These are phyloP conservation scores for Smithornis capensis DNA, from an alignment of 2,113 vertebrate species.

Conservation along the genomic window DNA sequence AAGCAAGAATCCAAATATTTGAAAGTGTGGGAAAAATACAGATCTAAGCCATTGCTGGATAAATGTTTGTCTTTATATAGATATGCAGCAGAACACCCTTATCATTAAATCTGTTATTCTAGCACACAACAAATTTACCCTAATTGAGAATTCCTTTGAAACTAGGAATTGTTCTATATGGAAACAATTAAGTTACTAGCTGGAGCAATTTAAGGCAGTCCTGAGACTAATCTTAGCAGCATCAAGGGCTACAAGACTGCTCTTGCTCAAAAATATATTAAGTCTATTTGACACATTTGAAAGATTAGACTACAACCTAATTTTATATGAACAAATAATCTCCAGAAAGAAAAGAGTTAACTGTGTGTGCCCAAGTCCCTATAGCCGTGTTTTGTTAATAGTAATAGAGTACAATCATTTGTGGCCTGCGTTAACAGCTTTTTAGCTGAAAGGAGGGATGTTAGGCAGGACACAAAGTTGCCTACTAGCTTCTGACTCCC, in stretches of 20 bases:
- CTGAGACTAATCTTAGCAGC: background rate
- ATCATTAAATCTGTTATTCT: slow-evolving; percentile 38
- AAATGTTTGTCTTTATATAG: slow-evolving; percentile 14
- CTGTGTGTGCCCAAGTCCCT: background rate
- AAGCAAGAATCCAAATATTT: background rate
- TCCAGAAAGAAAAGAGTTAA: background rate
- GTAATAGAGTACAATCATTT: background rate
- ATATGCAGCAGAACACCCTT: slow-evolving; percentile 11
- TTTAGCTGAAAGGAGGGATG: background rate
- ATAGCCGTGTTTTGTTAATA: background rate
- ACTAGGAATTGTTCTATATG: background rate
- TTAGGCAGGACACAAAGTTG: background rate
- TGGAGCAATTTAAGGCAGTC: slow-evolving; percentile 21
- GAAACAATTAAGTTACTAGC: slow-evolving; percentile 46
- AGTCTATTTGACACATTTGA: background rate
- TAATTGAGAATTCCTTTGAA: slow-evolving; percentile 44
- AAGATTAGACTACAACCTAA: background rate
- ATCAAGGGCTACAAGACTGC: background rate
- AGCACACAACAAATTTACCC: slow-evolving; percentile 6
- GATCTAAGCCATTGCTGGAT: background rate
- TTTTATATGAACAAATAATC: background rate
- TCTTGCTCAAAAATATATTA: background rate
- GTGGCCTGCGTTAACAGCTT: background rate
- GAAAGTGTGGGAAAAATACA: background rate
- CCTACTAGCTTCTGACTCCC: background rate